Evolutionary conservation across 2,888 invertebrate genomes (phyloP).

Genomic region (Drosophila crucigera): DNA sequence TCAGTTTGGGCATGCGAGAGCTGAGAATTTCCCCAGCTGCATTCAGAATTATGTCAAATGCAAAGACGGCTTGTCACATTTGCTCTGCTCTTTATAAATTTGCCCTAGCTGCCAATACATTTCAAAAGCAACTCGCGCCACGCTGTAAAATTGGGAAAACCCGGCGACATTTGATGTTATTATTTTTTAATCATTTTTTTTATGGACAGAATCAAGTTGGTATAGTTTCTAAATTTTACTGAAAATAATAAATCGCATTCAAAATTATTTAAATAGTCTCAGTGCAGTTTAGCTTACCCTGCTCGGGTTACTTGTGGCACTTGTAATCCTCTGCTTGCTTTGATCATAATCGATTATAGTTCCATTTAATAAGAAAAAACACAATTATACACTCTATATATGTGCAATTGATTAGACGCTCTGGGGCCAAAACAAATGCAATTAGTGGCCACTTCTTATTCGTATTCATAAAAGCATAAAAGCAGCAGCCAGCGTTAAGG

Average conservation of each 20-base stretch:
- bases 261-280: background rate
- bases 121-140: slow-evolving; percentile 6
- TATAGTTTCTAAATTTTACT: slow-evolving; percentile 5
- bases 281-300: slow-evolving; percentile 20
- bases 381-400: slow-evolving; percentile 39
- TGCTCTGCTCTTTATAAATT: slow-evolving; percentile 13
- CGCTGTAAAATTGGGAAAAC: slow-evolving; percentile 53
- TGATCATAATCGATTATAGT: background rate
- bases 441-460: slow-evolving; percentile 22
- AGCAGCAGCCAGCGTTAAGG: background rate
- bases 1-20: slow-evolving; percentile 14
- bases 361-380: background rate
- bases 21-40: slow-evolving; percentile 33
- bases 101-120: slow-evolving; percentile 45
- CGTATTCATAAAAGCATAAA: background rate
- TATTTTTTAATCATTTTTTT: background rate
- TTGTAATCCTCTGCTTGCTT: no score
- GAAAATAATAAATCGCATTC: no score
- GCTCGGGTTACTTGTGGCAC: slow-evolving; percentile 1
- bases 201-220: slow-evolving; percentile 30
- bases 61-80: slow-evolving; percentile 17
- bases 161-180: slow-evolving; percentile 12
- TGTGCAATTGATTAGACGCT: slow-evolving; percentile 23
- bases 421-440: slow-evolving; percentile 32
- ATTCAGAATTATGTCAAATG: slow-evolving; percentile 20